A percentile compares a stretch with the other conserved stretches of the same genome.
phyloP scores from a whole-genome alignment of 92 coral and sea anemone genomes.

The Hydrozoanthus gracilis region DNA sequence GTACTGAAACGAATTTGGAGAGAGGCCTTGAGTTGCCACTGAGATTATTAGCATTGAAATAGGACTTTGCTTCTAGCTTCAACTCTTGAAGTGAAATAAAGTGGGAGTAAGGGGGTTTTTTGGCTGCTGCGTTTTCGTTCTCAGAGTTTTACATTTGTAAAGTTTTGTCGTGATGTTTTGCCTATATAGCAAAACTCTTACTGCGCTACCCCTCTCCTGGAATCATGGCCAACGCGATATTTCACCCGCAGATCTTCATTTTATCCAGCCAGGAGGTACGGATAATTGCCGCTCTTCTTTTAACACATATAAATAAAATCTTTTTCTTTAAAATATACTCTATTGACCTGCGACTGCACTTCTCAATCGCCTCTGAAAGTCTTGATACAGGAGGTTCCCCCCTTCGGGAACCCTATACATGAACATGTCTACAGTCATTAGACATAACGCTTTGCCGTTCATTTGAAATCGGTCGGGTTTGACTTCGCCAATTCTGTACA shows the following conservation, averaged over 20 bases:
- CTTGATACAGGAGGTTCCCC: conserved; percentile 90
- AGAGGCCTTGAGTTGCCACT: too few relatives aligned
- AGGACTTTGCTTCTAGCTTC: too few relatives aligned
- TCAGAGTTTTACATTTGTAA: too few relatives aligned
- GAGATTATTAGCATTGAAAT: too few relatives aligned
- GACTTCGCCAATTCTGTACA: conserved; percentile 77
- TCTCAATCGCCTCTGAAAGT: conserved; percentile 91
- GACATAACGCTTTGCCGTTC: conserved; percentile 99
- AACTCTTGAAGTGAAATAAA: too few relatives aligned
- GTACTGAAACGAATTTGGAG: too few relatives aligned
- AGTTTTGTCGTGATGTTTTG: too few relatives aligned
- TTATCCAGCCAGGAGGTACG: background rate
- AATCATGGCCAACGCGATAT: background rate
- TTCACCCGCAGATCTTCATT: background rate
- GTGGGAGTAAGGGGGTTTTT: too few relatives aligned
- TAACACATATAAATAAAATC: conserved; percentile 26
- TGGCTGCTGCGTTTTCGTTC: too few relatives aligned
- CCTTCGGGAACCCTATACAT: conserved; percentile 96
- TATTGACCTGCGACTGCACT: conserved; percentile 75
- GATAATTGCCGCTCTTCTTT: background rate
- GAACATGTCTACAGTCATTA: conserved; percentile 99
- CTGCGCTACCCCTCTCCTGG: background rate
- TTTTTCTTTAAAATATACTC: conserved; percentile 29
- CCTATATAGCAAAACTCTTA: too few relatives aligned
- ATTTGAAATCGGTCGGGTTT: conserved; percentile 93